Base-by-base conservation (phyloP, 2,797 vertebrate genomes). In the Microctenopoma steveboyesi region DNA sequence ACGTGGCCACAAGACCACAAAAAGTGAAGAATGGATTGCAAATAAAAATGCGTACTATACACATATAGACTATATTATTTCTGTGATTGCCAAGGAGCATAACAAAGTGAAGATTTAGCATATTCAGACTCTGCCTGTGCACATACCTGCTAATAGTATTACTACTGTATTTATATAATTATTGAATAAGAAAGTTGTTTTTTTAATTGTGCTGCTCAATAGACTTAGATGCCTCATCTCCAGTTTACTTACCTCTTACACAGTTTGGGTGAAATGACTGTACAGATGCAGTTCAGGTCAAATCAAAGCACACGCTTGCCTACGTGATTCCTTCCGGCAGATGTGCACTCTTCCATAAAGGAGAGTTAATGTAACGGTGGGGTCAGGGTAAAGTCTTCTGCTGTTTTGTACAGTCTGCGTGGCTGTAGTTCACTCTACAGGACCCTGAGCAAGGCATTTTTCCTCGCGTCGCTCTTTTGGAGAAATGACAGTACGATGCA, bases 391-490 rank as follows among this genome's bases (percentile, higher is more conserved):
- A 57, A 52, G 72, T 88, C 89, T 88, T 84, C 75, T 82, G 69
- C 68, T 88, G 81, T 86, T 87, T 87, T 87, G 82, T 83, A 85
- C 77, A 64, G 66, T 71, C 37, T 73, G 71, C 79, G 79, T 83
- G 72, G 74, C 76, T 74, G 79, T 82, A 25, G 74, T 84, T 8
- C 52, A 53, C 75, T 68, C 61, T 62, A 52, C 74, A 64, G 74
- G 42, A 56, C 65, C 50, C 71, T 40, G 66, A 80, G 72, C n/a
- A 15, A 79, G 74, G 45, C 82, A 67, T 74, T 72, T 76, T 22
- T 57, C 76, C 22, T 67, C 58, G 47, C 8, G n/a, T 67, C 52
- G 76, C 63, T 81, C 79, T 80, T 22, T 37, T 12, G 35, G 28
- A 7, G 27, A 63, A 10, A 15, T 1, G 35, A 45, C n/a, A 35